Evolutionary conservation across 2,888 invertebrate species (phyloP).

Genomic region (Mycalesis mineus): DNA sequence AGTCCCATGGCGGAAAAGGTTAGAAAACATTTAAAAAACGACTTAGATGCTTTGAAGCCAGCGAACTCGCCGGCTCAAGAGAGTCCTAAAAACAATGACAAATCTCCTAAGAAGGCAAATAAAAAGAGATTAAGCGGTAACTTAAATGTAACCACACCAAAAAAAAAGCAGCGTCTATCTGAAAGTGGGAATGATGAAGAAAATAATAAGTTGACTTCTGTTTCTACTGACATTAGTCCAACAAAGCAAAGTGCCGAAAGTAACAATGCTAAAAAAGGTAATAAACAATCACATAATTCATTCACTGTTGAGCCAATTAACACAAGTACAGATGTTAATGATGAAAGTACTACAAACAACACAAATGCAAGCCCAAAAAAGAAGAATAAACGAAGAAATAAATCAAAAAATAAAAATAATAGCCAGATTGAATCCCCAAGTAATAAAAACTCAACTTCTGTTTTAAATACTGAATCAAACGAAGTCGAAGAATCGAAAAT

Average conservation of each 20-base stretch:
- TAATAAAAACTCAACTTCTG: not conserved
- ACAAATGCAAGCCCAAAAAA: not conserved
- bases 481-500: not conserved
- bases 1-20: constrained; percentile 66
- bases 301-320: constrained; percentile 14
- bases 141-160: not conserved
- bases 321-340: not conserved
- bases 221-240: constrained; percentile 10
- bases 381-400: not conserved
- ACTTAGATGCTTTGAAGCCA: constrained; percentile 41
- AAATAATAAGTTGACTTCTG: constrained; percentile 9
- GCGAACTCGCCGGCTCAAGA: not conserved
- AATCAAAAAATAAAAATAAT: not conserved
- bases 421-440: not conserved
- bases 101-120: constrained; percentile 6
- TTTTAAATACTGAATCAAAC: not conserved
- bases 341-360: not conserved
- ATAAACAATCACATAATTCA: constrained; percentile 2
- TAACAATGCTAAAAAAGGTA: not conserved
- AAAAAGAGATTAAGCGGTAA: not conserved
- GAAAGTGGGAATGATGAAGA: constrained; percentile 1
- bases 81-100: constrained; percentile 27
- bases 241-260: constrained; percentile 31
- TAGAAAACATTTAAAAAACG: constrained; percentile 60
- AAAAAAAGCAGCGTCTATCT: not conserved